phyloP scores from a whole-genome alignment of 1,140 invertebrate species.

The Lepidurus apus region DNA sequence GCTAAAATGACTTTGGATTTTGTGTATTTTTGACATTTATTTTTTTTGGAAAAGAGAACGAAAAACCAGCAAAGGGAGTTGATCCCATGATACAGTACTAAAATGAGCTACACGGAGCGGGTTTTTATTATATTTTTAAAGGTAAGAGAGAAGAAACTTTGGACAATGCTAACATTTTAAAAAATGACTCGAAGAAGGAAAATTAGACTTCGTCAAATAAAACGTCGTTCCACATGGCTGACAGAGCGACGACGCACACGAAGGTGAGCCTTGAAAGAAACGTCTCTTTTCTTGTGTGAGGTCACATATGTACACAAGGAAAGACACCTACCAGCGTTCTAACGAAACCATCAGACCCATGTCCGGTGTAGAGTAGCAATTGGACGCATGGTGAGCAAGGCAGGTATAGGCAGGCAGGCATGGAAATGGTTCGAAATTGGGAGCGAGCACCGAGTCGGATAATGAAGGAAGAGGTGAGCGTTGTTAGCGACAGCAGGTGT shows the following conservation, averaged over 20 bases:
- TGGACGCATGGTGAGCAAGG: not conserved
- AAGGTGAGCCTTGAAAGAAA: not conserved
- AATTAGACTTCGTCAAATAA: not conserved
- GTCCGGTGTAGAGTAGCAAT: slow-evolving; percentile 2
- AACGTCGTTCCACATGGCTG: not conserved
- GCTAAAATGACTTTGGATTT: no score
- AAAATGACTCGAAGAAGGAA: not conserved
- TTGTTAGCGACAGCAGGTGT: slow-evolving; percentile 2
- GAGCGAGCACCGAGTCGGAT: slow-evolving; percentile 4
- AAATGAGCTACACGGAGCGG: no score
- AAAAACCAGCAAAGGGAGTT: no score
- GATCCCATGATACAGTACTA: no score
- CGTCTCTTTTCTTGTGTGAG: not conserved
- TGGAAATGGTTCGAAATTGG: slow-evolving; percentile 13
- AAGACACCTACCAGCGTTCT: not conserved
- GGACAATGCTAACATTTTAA: not conserved
- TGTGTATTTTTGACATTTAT: no score
- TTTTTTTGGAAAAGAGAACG: no score
- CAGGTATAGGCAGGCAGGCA: not conserved
- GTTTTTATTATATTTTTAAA: no score
- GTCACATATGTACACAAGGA: not conserved
- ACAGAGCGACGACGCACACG: not conserved
- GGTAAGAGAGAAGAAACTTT: no score
- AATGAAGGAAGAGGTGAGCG: slow-evolving; percentile 12
- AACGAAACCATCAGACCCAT: not conserved